These are phyloP conservation scores for Anguilla japonica DNA, from an alignment of 2,113 vertebrate species.

Conservation along the genomic window DNA sequence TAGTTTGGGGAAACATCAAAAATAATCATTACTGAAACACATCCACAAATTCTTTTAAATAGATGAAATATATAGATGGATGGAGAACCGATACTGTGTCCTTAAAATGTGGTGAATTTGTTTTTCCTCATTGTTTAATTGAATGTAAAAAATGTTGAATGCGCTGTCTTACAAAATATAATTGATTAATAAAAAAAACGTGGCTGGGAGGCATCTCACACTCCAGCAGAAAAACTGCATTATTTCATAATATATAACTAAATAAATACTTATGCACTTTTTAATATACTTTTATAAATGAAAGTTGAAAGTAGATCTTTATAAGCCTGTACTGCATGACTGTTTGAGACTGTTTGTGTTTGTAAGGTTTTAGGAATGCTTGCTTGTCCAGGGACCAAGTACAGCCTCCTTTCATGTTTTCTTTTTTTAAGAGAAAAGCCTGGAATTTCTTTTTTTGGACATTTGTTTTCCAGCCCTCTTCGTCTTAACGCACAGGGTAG, in stretches of 20 bases:
- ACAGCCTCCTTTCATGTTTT: conserved; percentile 76
- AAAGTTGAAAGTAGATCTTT: not conserved
- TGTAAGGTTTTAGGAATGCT: conserved; percentile 42
- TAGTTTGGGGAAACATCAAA: not conserved
- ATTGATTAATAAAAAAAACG: not conserved
- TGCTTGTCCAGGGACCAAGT: conserved; percentile 73
- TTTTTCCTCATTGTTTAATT: not conserved
- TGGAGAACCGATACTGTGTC: not conserved
- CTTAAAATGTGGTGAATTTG: not conserved
- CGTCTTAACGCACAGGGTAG: conserved; percentile 97
- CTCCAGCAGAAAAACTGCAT: not conserved
- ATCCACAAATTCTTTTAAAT: not conserved
- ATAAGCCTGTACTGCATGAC: conserved; percentile 43
- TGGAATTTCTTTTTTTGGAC: conserved; percentile 88
- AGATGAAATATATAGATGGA: not conserved
- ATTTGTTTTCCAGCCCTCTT: conserved; percentile 99
- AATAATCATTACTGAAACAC: not conserved
- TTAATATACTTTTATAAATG: not conserved
- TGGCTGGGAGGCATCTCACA: not conserved
- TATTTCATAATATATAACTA: not conserved
- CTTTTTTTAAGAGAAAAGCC: conserved; percentile 57
- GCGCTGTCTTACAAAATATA: not conserved
- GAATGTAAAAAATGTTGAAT: not conserved
- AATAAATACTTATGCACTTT: not conserved
- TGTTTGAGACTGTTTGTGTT: conserved; percentile 23